phyloP scores from a whole-genome alignment of 2,113 vertebrate species.

The Crotalus helleri region DNA sequence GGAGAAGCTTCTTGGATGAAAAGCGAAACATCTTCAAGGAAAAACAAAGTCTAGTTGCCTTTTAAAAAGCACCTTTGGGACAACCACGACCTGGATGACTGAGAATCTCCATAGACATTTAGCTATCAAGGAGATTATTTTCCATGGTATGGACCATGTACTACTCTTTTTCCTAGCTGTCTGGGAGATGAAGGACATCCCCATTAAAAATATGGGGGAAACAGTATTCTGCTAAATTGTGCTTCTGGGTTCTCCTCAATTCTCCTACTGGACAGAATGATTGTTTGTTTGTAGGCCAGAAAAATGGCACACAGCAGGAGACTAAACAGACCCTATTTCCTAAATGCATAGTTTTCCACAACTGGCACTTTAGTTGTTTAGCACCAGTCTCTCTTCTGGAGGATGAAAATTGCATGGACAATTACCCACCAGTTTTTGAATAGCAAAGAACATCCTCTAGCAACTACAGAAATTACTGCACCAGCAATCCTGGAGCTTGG shows the following conservation, averaged over 20 bases:
- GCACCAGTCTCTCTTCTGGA: background rate
- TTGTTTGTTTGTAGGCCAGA: slow-evolving; percentile 19
- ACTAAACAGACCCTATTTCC: slow-evolving; percentile 9
- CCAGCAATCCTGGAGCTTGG: background rate
- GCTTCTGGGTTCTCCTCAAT: slow-evolving; percentile 10
- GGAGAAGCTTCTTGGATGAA: background rate
- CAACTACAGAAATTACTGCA: background rate
- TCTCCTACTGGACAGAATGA: background rate
- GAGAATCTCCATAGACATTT: background rate
- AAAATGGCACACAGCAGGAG: background rate
- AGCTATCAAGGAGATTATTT: background rate
- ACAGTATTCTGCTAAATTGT: slow-evolving; percentile 24
- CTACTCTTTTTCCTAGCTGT: background rate
- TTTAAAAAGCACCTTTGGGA: background rate
- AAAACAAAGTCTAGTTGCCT: background rate
- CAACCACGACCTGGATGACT: background rate
- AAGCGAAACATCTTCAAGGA: background rate
- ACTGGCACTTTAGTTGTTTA: slow-evolving; percentile 3
- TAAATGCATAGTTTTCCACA: background rate
- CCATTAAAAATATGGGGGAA: background rate
- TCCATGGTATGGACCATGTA: background rate
- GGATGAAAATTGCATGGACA: slow-evolving; percentile 1
- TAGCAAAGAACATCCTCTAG: slow-evolving; percentile 13
- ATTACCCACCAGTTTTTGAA: slow-evolving; percentile 13
- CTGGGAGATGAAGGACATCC: background rate